Base-by-base conservation (phyloP, 2,888 invertebrate species). In the Coronaproctus castanopsis region DNA sequence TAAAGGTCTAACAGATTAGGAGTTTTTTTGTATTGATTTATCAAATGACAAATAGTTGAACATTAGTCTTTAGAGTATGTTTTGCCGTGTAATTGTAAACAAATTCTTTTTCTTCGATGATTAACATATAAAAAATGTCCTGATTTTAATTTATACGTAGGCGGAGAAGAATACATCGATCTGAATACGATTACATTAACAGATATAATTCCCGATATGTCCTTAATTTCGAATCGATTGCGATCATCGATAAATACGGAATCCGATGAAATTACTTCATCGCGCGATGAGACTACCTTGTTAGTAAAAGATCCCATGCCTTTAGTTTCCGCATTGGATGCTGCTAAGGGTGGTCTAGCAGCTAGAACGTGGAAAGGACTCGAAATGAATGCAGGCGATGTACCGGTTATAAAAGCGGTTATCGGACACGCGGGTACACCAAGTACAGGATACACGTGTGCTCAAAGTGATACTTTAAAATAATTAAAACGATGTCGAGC, bases 331-430 rank as follows among this genome's bases (percentile, higher is more conserved):
- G 36, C 14, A 36, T 8, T 14, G 14, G 14, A 36, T 36, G 5
- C 8, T 36, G 82, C 82, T 2, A 80, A 80, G 19, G 81, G 80
- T 64, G 80, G 73, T 70, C 75, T 89, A 21, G 73, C 77, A 52
- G 74, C 78, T 3, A 75, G 88, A 66, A 79, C 81, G 2, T 95
- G 93, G 92, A 80, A 80, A 68, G 95, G 95, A 1, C 74, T 95
- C 57, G 86, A 92, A 67, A 87, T 84, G 67, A 80, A 82, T 63
- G 71, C 88, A 51, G 89, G 88, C 0, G 76, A 83, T 68, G 51
- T 24, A 20, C 79, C 81, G 57, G 81, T 85, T 0, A 78, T 78
- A 61, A 71, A 77, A 61, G 80, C 84, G 3, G 78, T 78, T 64
- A 77, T 81, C 66, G 92, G 92, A 0, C 76, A 83, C 18, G 78